A percentile compares a stretch with the other conserved stretches of the same genome.
These are phyloP conservation scores for Rachycentron canadum DNA, from an alignment of 2,797 vertebrate genomes.

Conservation along the genomic window DNA sequence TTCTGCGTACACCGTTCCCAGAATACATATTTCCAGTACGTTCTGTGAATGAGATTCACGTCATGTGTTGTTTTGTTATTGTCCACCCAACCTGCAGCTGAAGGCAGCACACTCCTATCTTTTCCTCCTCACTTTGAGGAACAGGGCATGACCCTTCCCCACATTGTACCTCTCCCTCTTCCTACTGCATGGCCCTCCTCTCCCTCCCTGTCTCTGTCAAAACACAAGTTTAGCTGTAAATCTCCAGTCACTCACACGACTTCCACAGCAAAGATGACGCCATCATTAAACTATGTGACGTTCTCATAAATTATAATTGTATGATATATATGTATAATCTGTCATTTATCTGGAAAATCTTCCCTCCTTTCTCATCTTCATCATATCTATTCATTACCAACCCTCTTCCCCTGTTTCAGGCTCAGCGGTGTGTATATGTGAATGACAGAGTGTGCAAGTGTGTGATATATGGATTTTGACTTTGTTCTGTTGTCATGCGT, in stretches of 20 bases:
- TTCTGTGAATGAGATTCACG: conserved; percentile 54
- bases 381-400: neutral
- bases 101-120: conserved; percentile 58
- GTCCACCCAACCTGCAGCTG: conserved; percentile 48
- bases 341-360: neutral
- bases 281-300: neutral
- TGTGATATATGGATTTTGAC: conserved; percentile 44
- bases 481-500: conserved; percentile 79
- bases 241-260: neutral
- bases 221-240: conserved; percentile 26
- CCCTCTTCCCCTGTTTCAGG: neutral
- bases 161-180: conserved; percentile 65
- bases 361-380: neutral
- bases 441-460: neutral
- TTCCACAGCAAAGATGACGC: neutral
- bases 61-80: conserved; percentile 72
- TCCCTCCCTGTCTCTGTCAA: conserved; percentile 30
- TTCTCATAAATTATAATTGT: neutral
- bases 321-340: too few relatives aligned
- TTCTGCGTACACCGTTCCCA: conserved; percentile 43
- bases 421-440: conserved; percentile 21
- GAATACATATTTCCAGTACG: conserved; percentile 27
- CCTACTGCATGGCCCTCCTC: conserved; percentile 38
- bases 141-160: conserved; percentile 62
- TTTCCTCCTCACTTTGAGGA: conserved; percentile 74